Evolutionary conservation across 2,113 vertebrate genomes (phyloP), one percentile per base, ranked within the genome.

Genomic region (Butorides virescens): DNA sequence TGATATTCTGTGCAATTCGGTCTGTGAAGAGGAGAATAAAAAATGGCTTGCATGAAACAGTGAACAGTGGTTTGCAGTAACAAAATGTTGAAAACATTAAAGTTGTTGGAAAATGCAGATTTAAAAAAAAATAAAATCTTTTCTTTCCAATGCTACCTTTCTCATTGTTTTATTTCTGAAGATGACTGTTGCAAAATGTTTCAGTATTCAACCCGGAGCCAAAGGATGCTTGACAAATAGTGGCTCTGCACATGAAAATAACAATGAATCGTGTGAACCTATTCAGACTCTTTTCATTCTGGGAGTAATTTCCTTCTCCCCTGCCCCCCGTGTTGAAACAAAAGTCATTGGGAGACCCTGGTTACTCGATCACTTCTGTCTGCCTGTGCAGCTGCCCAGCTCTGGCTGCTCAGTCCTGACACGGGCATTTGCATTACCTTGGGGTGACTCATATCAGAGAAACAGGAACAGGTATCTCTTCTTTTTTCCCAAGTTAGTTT

Each of bases 1-100:
- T 99, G 97, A 99, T 99, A 98, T 99, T 99, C 98, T 99, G 99
- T 97, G 99, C 99, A 97, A 99, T 99, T 95, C 99, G 99, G 96
- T 99, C 99, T 99, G 80, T 7, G 18, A 96, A 92, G 92, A 92
- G 63, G 29, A 89, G 16, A 87, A 81, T 47, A 88, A 94, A 90
- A 75, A 84, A 52, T 4, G 77, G 62, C 7, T 47, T 79, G 42
- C 34, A 72, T 88, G 47, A 91, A 83, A 90, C 39, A 90, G 37
- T 67, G 36, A 89, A 71, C 6, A 56, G 39, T 61, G n/a, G 82
- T 73, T 76, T 37, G 17, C 23, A 86, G 52, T 5, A 78, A 8
- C 23, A 92, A 70, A 79, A 80, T 58, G 6, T 0, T 75, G 73
- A 86, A 78, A 80, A 81, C 11, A n/a, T 3, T 52, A 11, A 65